A percentile compares a stretch with the other conserved stretches of the same genome.
Evolutionary conservation across 2,113 vertebrate species (phyloP).

Genomic region (human (Homo sapiens)): DNA sequence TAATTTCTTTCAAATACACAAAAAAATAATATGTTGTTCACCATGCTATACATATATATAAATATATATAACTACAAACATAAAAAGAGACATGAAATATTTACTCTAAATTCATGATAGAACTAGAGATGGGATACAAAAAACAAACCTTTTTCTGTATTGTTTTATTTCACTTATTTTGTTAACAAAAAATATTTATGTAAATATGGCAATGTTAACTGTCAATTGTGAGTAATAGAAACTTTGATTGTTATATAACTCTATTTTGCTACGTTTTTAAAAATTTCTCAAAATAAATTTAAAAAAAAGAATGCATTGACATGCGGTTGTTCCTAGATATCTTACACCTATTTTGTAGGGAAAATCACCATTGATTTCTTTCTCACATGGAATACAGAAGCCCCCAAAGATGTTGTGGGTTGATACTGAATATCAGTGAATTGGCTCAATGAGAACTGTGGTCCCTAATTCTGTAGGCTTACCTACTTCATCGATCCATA

Average conservation of each 20-base stretch:
- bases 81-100: neutral
- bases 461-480: neutral
- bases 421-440: neutral
- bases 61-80: neutral
- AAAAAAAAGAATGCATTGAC: neutral
- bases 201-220: neutral
- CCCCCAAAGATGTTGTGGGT: neutral
- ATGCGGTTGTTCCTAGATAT: neutral
- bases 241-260: neutral
- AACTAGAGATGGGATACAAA: neutral
- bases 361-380: neutral
- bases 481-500: neutral
- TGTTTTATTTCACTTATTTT: neutral
- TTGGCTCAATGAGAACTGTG: neutral
- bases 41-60: neutral
- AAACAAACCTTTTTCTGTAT: neutral
- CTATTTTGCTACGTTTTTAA: neutral
- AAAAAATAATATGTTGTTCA: neutral
- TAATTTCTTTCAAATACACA: neutral
- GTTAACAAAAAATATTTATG: conserved; percentile 20
- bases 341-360: neutral
- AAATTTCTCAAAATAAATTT: neutral
- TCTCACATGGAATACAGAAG: neutral
- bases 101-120: neutral
- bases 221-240: neutral